Percentiles rank a stretch among this genome's conserved stretches.
These are phyloP conservation scores for Lichenostomus cassidix DNA, from an alignment of 2,113 vertebrate species.

Conservation along the genomic window DNA sequence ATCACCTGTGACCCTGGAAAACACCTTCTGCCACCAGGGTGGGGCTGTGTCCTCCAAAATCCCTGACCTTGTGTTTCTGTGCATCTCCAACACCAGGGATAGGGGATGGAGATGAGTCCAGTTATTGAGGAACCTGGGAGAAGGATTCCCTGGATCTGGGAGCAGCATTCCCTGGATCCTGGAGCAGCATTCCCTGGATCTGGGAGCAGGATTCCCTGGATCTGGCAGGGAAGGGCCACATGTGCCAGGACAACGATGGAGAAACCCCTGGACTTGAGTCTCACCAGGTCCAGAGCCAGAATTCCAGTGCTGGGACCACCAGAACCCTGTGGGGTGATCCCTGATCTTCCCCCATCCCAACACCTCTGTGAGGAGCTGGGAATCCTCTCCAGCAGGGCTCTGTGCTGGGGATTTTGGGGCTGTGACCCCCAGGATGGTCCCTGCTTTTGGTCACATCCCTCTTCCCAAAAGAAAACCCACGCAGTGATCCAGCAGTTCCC, in stretches of 20 bases:
- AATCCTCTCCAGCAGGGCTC: not conserved
- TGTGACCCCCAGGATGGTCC: not conserved
- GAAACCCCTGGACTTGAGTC: not conserved
- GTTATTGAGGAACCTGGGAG: not conserved
- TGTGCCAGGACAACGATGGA: not conserved
- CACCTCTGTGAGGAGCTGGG: accelerated
- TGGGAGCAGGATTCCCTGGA: too few species aligned
- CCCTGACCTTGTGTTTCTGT: accelerated
- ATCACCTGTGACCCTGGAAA: not conserved
- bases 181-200: not conserved
- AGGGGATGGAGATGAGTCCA: accelerated
- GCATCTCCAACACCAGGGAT: accelerated
- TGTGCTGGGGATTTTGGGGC: not conserved
- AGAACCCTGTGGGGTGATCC: accelerated
- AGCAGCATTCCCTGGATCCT: not conserved
- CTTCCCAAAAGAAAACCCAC: not conserved
- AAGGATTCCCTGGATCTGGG: not conserved
- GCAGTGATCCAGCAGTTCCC: not conserved
- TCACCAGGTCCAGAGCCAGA: accelerated
- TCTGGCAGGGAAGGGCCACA: accelerated
- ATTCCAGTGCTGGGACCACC: not conserved
- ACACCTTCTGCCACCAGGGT: accelerated
- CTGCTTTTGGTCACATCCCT: not conserved
- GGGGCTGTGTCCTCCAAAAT: not conserved
- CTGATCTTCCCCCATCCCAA: accelerated